Evolutionary conservation across 2,797 vertebrate species (phyloP).

Genomic region (Thaleichthys pacificus): DNA sequence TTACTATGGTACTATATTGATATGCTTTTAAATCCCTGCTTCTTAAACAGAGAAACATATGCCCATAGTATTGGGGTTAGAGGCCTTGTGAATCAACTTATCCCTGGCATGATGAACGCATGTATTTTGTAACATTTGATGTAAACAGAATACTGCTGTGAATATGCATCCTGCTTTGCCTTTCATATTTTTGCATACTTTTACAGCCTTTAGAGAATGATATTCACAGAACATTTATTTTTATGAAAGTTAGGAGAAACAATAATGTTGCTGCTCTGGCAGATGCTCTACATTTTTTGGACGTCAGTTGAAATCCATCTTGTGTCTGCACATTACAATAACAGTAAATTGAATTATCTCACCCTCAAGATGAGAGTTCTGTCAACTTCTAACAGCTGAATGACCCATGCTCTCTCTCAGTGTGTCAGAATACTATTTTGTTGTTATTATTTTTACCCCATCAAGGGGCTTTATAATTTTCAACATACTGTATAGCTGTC

Average conservation of each 20-base stretch:
- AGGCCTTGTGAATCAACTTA: conserved; percentile 13
- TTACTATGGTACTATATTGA: conserved; percentile 13
- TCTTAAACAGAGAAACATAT: neutral
- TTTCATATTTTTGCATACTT: neutral
- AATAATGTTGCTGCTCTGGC: neutral
- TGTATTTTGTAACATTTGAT: conserved; percentile 32
- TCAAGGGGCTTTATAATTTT: neutral
- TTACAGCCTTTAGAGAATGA: neutral
- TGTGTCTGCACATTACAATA: neutral
- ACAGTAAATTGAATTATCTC: neutral
- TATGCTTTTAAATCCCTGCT: conserved; percentile 32
- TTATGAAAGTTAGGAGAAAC: neutral
- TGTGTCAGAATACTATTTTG: neutral
- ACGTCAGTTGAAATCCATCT: conserved; percentile 1
- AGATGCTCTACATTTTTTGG: neutral
- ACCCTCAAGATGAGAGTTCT: neutral
- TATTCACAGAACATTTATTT: neutral
- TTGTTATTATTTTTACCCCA: neutral
- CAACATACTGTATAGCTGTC: neutral
- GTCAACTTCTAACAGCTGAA: neutral
- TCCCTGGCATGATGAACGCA: conserved; percentile 43
- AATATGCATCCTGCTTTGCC: neutral
- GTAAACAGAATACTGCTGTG: conserved; percentile 10
- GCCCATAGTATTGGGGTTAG: conserved; percentile 32
- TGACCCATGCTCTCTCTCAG: neutral